Conservation (phyloP, 2,888 invertebrate species). For the Sialis fuliginosa region DNA sequence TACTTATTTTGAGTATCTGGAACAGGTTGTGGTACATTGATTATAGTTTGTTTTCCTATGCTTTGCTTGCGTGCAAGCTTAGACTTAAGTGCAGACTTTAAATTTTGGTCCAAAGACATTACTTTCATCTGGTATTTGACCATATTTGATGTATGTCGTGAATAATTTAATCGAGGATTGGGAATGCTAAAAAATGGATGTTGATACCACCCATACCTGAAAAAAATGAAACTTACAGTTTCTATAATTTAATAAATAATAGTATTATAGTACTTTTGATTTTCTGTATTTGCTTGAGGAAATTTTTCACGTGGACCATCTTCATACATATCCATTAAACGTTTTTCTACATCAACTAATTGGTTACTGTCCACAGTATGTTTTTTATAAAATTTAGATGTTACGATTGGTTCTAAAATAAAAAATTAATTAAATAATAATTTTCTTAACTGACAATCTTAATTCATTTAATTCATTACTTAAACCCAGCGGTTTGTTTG, state of each 20-base stretch:
- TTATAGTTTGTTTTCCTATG: neutral
- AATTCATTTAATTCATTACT: constrained; percentile 8
- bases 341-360: constrained; percentile 14
- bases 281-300: constrained; percentile 20
- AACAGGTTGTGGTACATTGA: too few relatives aligned
- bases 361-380: constrained; percentile 10
- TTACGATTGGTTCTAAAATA: constrained; percentile 17
- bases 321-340: constrained; percentile 17
- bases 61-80: neutral
- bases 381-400: constrained; percentile 20
- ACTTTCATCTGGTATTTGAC: constrained; percentile 25
- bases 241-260: neutral
- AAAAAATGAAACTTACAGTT: constrained; percentile 1
- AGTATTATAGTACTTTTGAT: constrained; percentile 18
- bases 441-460: neutral
- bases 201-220: constrained; percentile 29
- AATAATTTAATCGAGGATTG: constrained; percentile 21
- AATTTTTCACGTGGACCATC: constrained; percentile 19
- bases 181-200: constrained; percentile 14
- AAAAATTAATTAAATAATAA: neutral
- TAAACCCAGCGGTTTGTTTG: constrained; percentile 11
- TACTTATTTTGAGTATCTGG: too few relatives aligned
- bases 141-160: constrained; percentile 30
- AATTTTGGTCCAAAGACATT: constrained; percentile 20
- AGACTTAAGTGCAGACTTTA: neutral